These are phyloP conservation scores for Peromyscus maniculatus DNA, from an alignment of 2,113 vertebrate genomes.

Conservation along the genomic window DNA sequence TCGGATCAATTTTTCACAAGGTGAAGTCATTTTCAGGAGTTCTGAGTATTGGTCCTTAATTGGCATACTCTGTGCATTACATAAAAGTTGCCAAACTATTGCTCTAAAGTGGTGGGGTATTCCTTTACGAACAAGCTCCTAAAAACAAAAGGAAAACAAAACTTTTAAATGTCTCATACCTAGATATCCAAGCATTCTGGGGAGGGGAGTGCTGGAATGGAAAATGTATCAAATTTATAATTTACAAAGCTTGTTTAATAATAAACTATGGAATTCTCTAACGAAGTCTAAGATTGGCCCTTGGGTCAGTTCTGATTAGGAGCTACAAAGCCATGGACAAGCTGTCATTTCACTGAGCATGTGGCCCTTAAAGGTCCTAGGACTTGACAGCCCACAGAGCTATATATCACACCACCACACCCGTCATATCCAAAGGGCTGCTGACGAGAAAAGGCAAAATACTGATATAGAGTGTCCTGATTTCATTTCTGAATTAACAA, in stretches of 20 bases:
- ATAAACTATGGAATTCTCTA: background rate
- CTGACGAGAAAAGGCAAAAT: background rate
- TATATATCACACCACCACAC: background rate
- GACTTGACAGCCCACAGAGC: background rate
- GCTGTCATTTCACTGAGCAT: background rate
- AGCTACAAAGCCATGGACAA: background rate
- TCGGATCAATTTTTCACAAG: slow-evolving; percentile 98
- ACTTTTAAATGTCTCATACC: slow-evolving; percentile 14
- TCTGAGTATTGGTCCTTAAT: slow-evolving; percentile 99
- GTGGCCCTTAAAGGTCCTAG: background rate
- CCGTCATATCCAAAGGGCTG: slow-evolving; percentile 11
- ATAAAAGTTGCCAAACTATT: slow-evolving; percentile 98
- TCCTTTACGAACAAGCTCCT: slow-evolving; percentile 98
- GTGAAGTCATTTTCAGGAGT: slow-evolving; percentile 98
- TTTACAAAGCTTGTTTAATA: slow-evolving; percentile 44
- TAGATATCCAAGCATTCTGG: slow-evolving; percentile 22
- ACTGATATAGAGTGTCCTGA: background rate
- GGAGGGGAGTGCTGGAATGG: background rate
- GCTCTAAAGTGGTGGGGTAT: slow-evolving; percentile 99
- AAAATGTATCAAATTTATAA: slow-evolving; percentile 33
- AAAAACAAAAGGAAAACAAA: slow-evolving; percentile 69
- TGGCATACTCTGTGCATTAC: slow-evolving; percentile 96
- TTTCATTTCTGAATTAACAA: slow-evolving; percentile 56
- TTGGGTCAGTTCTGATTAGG: background rate
- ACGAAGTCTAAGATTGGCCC: background rate